Evolutionary conservation across 2,113 vertebrate species (phyloP).

Genomic region (Trinectes maculatus): DNA sequence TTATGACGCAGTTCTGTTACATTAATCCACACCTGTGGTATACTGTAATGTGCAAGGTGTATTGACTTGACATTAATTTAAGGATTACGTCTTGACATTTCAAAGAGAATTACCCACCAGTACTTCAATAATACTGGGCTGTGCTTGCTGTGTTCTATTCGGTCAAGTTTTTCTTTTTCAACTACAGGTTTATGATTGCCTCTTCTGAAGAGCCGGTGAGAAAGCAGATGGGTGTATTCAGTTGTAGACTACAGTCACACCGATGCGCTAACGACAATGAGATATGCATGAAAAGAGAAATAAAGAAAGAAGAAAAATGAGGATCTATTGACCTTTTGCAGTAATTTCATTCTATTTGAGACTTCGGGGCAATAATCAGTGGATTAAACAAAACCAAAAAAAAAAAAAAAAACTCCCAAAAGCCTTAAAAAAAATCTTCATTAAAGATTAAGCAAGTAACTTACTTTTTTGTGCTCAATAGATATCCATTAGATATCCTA

Average conservation of each 20-base stretch:
- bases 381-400: too few species aligned
- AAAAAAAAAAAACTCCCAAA: too few species aligned
- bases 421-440: too few species aligned
- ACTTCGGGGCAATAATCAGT: too few species aligned
- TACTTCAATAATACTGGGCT: constrained; percentile 36
- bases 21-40: constrained; percentile 39
- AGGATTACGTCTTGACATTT: constrained; percentile 51
- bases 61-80: constrained; percentile 43
- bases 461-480: too few species aligned
- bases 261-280: background rate
- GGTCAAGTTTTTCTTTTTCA: constrained; percentile 29
- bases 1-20: constrained; percentile 23
- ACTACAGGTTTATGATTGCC: constrained; percentile 26
- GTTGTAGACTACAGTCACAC: background rate
- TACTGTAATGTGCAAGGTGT: background rate
- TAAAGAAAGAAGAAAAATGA: background rate
- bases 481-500: too few species aligned
- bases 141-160: constrained; percentile 32
- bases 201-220: background rate
- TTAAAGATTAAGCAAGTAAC: too few species aligned
- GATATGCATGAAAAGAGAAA: background rate
- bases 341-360: background rate
- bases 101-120: constrained; percentile 35
- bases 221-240: constrained; percentile 18
- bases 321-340: background rate